Evolutionary conservation across 2,888 invertebrate species (phyloP).

Genomic region (Dendrolimus pini): DNA sequence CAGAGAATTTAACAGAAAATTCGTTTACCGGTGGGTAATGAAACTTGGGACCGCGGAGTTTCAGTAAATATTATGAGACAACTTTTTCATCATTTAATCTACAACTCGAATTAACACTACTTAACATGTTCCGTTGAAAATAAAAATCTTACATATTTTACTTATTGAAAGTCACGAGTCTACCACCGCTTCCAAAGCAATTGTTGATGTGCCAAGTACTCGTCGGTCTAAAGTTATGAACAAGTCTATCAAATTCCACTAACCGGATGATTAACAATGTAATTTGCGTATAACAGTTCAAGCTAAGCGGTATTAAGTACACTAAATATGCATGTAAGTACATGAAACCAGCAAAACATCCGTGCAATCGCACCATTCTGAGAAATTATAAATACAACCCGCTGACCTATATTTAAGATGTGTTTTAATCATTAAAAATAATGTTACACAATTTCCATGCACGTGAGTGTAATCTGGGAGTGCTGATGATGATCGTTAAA

Average conservation of each 20-base stretch:
- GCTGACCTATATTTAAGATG: slow-evolving; percentile 55
- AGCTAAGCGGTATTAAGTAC: slow-evolving; percentile 39
- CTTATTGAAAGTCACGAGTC: too few relatives aligned
- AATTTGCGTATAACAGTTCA: slow-evolving; percentile 25
- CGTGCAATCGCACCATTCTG: slow-evolving; percentile 55
- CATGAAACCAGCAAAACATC: slow-evolving; percentile 50
- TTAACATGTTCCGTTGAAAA: too few relatives aligned
- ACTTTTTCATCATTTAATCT: too few relatives aligned
- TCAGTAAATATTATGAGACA: too few relatives aligned
- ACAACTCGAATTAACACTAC: too few relatives aligned
- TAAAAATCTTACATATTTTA: too few relatives aligned
- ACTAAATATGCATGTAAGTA: slow-evolving; percentile 38
- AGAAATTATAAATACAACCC: slow-evolving; percentile 61
- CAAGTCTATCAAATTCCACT: slow-evolving; percentile 1
- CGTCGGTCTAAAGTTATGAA: background rate
- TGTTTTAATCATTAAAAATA: slow-evolving; percentile 51
- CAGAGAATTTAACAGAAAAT: too few relatives aligned
- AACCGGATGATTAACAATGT: slow-evolving; percentile 39
- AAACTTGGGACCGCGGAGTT: too few relatives aligned
- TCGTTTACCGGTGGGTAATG: too few relatives aligned
- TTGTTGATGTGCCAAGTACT: background rate
- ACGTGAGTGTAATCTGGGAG: slow-evolving; percentile 37
- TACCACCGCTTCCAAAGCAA: slow-evolving; percentile 2
- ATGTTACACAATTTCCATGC: slow-evolving; percentile 57
- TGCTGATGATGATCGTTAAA: slow-evolving; percentile 29